A percentile compares a stretch with the other conserved stretches of the same genome.
phyloP scores from a whole-genome alignment of 2,797 vertebrate species.

The Aplochiton taeniatus region DNA sequence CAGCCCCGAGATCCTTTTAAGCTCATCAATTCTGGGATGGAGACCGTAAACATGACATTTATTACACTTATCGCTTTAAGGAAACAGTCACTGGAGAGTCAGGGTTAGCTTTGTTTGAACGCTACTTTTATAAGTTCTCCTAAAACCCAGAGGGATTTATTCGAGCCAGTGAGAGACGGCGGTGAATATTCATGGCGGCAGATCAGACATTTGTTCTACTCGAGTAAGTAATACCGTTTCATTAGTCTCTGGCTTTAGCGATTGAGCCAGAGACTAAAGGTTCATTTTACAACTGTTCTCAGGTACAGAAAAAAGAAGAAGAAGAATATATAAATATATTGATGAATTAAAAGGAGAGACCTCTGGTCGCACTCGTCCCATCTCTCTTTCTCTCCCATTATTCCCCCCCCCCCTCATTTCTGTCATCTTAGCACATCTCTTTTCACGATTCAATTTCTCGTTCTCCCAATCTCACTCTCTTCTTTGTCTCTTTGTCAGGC shows the following conservation, averaged over 20 bases:
- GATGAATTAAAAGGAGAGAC: no score
- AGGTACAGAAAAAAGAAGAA: slow-evolving; percentile 16
- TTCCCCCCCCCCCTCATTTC: no score
- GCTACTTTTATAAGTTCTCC: slow-evolving; percentile 48
- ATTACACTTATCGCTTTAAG: slow-evolving; percentile 40
- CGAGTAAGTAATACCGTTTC: slow-evolving; percentile 44
- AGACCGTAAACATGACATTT: slow-evolving; percentile 63
- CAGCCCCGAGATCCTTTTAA: slow-evolving; percentile 48
- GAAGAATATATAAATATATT: neutral
- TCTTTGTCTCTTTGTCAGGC: slow-evolving; percentile 15
- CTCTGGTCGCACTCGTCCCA: no score
- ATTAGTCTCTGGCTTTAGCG: slow-evolving; percentile 48
- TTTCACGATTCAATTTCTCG: neutral
- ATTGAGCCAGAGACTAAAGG: slow-evolving; percentile 17
- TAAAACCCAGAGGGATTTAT: slow-evolving; percentile 41
- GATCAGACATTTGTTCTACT: slow-evolving; percentile 33
- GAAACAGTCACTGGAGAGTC: slow-evolving; percentile 46
- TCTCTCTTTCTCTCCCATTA: no score
- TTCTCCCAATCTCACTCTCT: neutral
- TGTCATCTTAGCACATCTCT: no score
- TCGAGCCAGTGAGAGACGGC: neutral
- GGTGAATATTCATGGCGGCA: slow-evolving; percentile 49
- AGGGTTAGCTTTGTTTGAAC: slow-evolving; percentile 64
- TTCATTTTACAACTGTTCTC: slow-evolving; percentile 8
- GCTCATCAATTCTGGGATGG: slow-evolving; percentile 54